Conservation (phyloP, 1,140 invertebrate genomes). For the Luehdorfia chinensis region DNA sequence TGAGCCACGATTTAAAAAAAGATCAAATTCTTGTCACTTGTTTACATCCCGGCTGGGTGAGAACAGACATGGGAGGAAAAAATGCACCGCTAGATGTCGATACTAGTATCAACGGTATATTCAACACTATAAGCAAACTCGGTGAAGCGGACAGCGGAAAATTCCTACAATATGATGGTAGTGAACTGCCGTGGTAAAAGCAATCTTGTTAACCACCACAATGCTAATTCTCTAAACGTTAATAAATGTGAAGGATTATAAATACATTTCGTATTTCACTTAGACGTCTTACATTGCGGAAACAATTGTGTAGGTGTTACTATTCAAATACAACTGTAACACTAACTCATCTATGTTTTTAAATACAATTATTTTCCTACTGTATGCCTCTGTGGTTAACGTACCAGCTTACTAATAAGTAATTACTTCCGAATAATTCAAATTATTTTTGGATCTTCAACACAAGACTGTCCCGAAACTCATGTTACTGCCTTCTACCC, state of each 20-base stretch:
- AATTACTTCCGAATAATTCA: no score
- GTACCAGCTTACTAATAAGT: no score
- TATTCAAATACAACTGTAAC: no score
- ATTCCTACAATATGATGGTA: slow-evolving; percentile 88
- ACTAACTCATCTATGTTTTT: no score
- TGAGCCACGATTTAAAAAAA: slow-evolving; percentile 88
- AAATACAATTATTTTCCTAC: no score
- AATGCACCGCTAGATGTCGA: slow-evolving; percentile 86
- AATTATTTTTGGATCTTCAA: no score
- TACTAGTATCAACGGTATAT: slow-evolving; percentile 80
- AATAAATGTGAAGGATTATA: no score
- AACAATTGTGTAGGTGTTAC: background rate
- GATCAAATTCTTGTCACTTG: slow-evolving; percentile 85
- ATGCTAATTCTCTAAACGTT: no score
- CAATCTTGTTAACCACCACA: background rate
- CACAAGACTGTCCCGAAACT: no score
- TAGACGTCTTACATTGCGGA: background rate
- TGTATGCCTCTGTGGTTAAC: no score
- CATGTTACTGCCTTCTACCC: no score
- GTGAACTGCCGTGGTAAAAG: slow-evolving; percentile 84
- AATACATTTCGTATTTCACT: background rate
- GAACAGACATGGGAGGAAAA: slow-evolving; percentile 91
- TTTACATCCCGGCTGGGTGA: slow-evolving; percentile 94
- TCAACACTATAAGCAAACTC: slow-evolving; percentile 81
- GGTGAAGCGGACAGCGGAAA: slow-evolving; percentile 83